Evolutionary conservation across 2,797 vertebrate species (phyloP), one percentile per base, ranked within the genome.

Genomic region (Oryzias sinensis): DNA sequence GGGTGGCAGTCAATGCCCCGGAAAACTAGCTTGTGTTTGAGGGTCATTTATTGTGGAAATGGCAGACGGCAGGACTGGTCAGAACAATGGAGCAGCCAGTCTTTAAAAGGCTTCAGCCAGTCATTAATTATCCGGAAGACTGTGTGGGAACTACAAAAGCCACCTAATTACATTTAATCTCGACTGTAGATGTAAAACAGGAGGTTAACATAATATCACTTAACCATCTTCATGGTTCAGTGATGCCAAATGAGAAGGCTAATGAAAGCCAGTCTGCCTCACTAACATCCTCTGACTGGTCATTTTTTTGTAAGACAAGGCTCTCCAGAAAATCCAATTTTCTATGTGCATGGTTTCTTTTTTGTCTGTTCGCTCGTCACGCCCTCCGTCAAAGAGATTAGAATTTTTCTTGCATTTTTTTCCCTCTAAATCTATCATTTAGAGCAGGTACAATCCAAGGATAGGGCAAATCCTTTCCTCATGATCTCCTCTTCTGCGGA

Each of bases 201-300:
- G 84, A 90, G 90, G 89, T 91, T 92, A 92, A 91, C 88, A 91
- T 91, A 90, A 91, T 91, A 92, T 92, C 90, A 90, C 85, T 86
- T 90, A 91, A 86, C 85, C 87, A 91, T 92, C 91, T 91, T 88
- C 88, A 93, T 62, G 88, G 88, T 90, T 90, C 90, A 90, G 77
- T 79, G 85, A 82, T 66, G 81, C 85, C 83, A 90, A 92, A 91
- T 91, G 88, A 91, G 81, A 76, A 70, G 63, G 74, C 87, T 91
- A 93, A 92, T 93, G 91, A 90, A 91, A 91, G 86, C 68, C 85
- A 84, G 87, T 85, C 87, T 86, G 83, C 88, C 78, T 87, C 84
- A 63, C 82, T 91, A 88, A 89, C 88, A 87, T 81, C 73, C 78
- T 86, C 80, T 74, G 83, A 88, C 86, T 85, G 88, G 89, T 88